Evolutionary conservation across 2,113 vertebrate genomes (phyloP), one percentile per base, ranked within the genome.

Genomic region (Raphicerus campestris): DNA sequence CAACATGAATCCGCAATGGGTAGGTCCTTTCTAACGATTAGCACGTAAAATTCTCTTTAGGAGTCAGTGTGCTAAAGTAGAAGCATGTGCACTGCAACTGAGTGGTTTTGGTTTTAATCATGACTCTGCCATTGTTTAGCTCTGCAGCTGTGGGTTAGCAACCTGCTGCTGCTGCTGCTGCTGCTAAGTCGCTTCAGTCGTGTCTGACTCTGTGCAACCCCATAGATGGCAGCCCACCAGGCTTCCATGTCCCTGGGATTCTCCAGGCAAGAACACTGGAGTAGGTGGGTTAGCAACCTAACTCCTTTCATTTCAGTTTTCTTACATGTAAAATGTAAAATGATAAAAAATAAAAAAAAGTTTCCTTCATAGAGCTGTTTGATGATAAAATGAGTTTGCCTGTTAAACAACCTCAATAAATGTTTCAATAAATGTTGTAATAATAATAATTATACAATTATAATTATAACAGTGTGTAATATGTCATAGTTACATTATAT

Each of bases 21-120:
- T 66, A 78, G 14, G 6, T 92, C 49, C 84, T 51, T 95, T 55
- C 42, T 58, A n/a, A 81, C 75, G 19, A 53, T 86, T 63, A 80
- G 32, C 19, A 53, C 30, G 14, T 75, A 10, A 7, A 83, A 11
- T 85, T 58, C 95, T 66, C 91, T 87, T 60, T 16, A 85, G 28
- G 60, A 70, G 19, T n/a, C 10, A 60, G 0, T 39, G 47, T 81
- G 20, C 13, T 47, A 10, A 84, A 58, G 39, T 47, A 16, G 51
- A 78, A 32, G 2, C 10, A 8, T 28, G 26, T 73, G 30, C 9
- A 10, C 5, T 58, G 13, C 19, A n/a, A 3, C 22, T 89, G 30
- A 35, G 24, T 22, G 45, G 45, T 60, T 13, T 84, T 55, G 73
- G 20, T 42, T 51, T 47, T 60, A 95, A 49, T 35, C 19, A 89